These are phyloP conservation scores for Xestoiulus laeticollis DNA, from an alignment of 2,888 invertebrate species.

Conservation along the genomic window DNA sequence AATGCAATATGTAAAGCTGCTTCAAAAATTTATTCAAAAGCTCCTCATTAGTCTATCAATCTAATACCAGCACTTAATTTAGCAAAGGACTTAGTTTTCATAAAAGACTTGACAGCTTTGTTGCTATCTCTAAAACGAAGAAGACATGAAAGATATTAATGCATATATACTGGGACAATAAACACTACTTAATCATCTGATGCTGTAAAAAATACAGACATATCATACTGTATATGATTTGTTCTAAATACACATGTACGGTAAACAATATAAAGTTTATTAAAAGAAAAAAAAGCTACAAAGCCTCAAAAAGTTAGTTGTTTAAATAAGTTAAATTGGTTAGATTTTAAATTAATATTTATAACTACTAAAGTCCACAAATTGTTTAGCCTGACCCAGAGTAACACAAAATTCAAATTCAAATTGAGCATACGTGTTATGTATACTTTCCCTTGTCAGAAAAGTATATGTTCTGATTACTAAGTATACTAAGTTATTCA, in stretches of 20 bases:
- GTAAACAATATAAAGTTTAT: no score
- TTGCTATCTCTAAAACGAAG: neutral
- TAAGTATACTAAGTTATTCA: no score
- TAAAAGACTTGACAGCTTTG: conserved; percentile 30
- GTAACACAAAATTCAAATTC: no score
- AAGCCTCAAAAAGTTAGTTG: no score
- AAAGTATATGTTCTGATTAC: no score
- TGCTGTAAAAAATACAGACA: neutral
- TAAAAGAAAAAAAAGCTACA: no score
- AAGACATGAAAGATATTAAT: neutral
- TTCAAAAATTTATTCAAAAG: neutral
- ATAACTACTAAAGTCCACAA: no score
- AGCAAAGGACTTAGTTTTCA: conserved; percentile 13
- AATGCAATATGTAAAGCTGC: neutral
- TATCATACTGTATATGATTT: neutral
- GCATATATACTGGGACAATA: neutral
- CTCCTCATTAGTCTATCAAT: conserved; percentile 34
- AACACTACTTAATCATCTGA: neutral
- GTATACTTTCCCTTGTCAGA: no score
- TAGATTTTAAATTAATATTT: no score
- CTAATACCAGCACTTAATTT: conserved; percentile 14
- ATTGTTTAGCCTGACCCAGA: no score
- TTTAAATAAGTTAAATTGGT: no score
- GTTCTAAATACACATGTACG: neutral
- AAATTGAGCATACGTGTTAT: no score